These are phyloP conservation scores for Acrocyrtus sp. DNA, from an alignment of 2,888 invertebrate species.

Conservation along the genomic window DNA sequence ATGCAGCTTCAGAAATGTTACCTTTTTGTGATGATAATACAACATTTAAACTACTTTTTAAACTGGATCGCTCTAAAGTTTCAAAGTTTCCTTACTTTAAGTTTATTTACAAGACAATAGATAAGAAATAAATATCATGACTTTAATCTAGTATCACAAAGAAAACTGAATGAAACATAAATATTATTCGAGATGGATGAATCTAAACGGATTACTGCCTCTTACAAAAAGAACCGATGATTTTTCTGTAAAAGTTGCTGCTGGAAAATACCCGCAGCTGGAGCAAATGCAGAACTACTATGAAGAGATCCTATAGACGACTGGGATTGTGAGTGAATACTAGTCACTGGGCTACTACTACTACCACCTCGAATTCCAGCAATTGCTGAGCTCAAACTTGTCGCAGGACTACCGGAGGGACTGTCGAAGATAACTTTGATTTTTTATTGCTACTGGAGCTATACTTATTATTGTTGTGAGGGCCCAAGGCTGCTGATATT, in stretches of 20 bases:
- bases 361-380: constrained; percentile 19
- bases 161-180: not conserved
- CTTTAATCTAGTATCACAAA: not conserved
- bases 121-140: not conserved
- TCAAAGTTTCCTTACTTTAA: too few relatives aligned
- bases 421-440: constrained; percentile 17
- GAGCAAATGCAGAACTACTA: constrained; percentile 48
- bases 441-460: constrained; percentile 23
- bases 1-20: too few relatives aligned
- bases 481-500: constrained; percentile 2
- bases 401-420: constrained; percentile 3
- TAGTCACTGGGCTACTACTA: constrained; percentile 12
- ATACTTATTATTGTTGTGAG: constrained; percentile 6
- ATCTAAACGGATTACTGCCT: not conserved
- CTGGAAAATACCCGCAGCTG: constrained; percentile 44
- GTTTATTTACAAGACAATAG: too few relatives aligned
- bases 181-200: not conserved
- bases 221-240: constrained; percentile 42
- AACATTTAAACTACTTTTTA: too few relatives aligned
- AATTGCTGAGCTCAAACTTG: constrained; percentile 10
- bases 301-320: constrained; percentile 34
- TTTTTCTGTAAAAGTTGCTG: constrained; percentile 49
- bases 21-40: too few relatives aligned
- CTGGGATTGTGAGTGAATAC: not conserved
- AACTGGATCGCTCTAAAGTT: too few relatives aligned